Evolutionary conservation across 2,113 vertebrate species (phyloP), one percentile per base, ranked within the genome.

Genomic region (Spheniscus mendiculus): DNA sequence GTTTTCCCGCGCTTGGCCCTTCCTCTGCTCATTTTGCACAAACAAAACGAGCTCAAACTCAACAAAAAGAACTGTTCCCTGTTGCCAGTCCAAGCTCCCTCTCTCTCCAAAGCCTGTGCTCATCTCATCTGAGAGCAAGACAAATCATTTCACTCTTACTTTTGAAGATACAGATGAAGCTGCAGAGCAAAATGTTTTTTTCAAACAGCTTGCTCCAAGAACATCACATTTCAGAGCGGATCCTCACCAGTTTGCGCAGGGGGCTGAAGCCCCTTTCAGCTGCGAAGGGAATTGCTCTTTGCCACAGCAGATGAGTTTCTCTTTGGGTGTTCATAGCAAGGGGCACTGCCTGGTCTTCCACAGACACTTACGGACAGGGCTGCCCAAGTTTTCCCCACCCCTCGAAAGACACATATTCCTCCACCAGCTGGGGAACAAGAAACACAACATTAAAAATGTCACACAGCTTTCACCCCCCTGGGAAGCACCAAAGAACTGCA

Each of bases 321-420:
- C 34, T 59, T 38, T 38, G 53, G 6, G 30, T 61, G 45, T 56
- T 45, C 9, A 8, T 8, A 72, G 27, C 65, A 27, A 63, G 42
- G 27, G 8, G 16, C 12, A 34, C 34, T 58, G 50, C 26, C 27
- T 66, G 14, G 26, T 52, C 32, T 58, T 79, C 58, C 58, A 56
- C 6, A 2, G 25, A 40, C 23, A 12, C 13, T 49, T 58, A 58
- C 0, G 3, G 52, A 67, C 27, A 59, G n/a, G 9, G 17, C 13
- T 74, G 61, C 15, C 13, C 5, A 8, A 52, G 20, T 52, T 66
- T 50, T 12, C 26, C 18, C 25, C 38, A 40, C 4, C 6, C 16
- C 19, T 61, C 2, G 1, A 44, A 66, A 59, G 38, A 52, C 32
- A 61, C 6, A 6, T 66, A 29, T 45, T 76, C 29, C 23, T 78